phyloP scores from a whole-genome alignment of 2,113 vertebrate species.

The Osmerus mordax region DNA sequence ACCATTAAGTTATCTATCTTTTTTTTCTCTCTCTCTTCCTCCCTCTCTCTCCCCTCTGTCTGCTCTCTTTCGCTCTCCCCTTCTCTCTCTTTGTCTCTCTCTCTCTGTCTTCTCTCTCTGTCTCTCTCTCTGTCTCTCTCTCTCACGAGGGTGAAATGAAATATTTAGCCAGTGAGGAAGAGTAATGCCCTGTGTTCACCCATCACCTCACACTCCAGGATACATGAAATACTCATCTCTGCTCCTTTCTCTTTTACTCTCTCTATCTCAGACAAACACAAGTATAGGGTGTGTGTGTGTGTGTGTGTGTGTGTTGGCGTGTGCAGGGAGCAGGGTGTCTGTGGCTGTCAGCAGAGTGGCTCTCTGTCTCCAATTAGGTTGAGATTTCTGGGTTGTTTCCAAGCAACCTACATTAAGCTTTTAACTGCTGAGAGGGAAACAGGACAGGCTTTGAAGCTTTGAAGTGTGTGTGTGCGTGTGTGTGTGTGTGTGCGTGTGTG shows the following conservation, averaged over 20 bases:
- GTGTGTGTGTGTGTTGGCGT: no score
- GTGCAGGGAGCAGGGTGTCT: not conserved
- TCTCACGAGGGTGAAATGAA: no score
- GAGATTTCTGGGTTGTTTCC: conserved; percentile 63
- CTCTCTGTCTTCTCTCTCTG: no score
- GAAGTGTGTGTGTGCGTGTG: conserved; percentile 24
- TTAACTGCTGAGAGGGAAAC: conserved; percentile 40
- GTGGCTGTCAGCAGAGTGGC: not conserved
- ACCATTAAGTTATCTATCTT: not conserved
- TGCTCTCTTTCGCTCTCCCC: no score
- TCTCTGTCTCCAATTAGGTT: conserved; percentile 44
- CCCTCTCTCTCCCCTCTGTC: not conserved
- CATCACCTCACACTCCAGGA: not conserved
- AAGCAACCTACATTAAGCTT: conserved; percentile 62
- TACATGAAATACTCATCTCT: not conserved
- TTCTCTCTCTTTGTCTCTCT: no score
- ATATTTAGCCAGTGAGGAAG: not conserved
- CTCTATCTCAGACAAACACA: conserved; percentile 2
- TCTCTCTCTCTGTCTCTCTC: no score
- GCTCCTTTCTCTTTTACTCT: not conserved
- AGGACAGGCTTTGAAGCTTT: conserved; percentile 34
- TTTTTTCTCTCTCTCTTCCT: conserved; percentile 8
- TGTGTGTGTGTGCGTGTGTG: not conserved
- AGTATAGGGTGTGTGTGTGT: not conserved
- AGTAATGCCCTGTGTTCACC: not conserved